Conservation (phyloP, 2,113 vertebrate species). For the Cephalopholis sonnerati region DNA sequence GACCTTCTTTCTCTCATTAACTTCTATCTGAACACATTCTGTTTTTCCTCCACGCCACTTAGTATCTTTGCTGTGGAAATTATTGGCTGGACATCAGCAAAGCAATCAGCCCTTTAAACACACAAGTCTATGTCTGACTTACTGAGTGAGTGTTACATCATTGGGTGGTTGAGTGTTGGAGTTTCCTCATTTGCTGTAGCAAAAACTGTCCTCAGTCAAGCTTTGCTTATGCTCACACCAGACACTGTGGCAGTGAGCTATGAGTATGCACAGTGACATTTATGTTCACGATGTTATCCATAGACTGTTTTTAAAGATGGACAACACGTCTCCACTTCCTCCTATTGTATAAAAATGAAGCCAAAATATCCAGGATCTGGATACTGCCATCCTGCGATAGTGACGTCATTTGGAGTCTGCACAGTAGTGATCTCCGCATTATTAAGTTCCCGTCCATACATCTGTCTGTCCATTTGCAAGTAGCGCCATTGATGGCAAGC, state of each 20-base stretch:
- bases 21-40: not conserved
- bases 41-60: not conserved
- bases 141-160: not conserved
- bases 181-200: not conserved
- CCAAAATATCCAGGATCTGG: no score
- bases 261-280: not conserved
- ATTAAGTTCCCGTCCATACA: no score
- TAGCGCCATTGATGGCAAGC: no score
- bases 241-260: not conserved
- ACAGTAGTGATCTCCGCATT: no score
- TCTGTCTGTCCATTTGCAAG: no score
- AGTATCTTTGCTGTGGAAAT: not conserved
- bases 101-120: not conserved
- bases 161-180: not conserved
- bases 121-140: not conserved
- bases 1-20: slow-evolving; percentile 11
- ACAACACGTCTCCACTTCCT: no score
- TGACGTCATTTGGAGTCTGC: no score
- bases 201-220: not conserved
- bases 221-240: not conserved
- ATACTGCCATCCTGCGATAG: no score
- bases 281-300: not conserved
- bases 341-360: no score
- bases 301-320: no score
- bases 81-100: not conserved